Conservation (phyloP, 1,140 invertebrate genomes). For the Drosophila parabipectinata region DNA sequence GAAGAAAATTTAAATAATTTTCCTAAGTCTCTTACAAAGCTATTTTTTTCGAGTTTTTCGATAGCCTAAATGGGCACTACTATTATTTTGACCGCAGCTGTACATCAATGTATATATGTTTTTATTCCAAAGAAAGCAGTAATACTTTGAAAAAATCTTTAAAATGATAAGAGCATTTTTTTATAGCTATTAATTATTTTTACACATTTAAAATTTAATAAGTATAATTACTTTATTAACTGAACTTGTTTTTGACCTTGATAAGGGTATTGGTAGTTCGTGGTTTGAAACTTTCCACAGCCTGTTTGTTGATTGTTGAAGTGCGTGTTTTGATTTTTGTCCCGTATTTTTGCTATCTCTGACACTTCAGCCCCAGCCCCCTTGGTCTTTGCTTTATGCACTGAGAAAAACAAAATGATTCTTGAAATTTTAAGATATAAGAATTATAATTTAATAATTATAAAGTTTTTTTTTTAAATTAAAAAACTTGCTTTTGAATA, state of each 20-base stretch:
- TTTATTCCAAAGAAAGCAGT: no score
- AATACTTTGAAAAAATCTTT: no score
- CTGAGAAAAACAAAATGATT: background rate
- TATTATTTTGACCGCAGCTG: no score
- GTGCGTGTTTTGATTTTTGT: conserved; percentile 33
- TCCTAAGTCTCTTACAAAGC: no score
- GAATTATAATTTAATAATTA: no score
- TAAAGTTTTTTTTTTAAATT: no score
- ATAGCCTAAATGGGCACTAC: no score
- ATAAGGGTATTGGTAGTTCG: conserved; percentile 31
- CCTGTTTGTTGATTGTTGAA: conserved; percentile 23
- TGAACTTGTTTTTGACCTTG: conserved; percentile 5
- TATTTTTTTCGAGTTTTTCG: no score
- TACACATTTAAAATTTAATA: background rate
- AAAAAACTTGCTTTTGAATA: no score
- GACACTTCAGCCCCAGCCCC: background rate
- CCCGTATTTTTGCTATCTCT: conserved; percentile 44
- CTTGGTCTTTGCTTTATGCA: background rate
- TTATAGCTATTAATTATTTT: background rate
- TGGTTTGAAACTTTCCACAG: conserved; percentile 6
- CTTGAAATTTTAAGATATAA: no score
- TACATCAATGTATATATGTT: background rate
- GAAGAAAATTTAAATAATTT: no score
- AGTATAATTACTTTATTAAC: background rate
- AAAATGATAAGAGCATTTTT: no score